Evolutionary conservation across 2,797 vertebrate species (phyloP).

Genomic region (Liparis tanakae): DNA sequence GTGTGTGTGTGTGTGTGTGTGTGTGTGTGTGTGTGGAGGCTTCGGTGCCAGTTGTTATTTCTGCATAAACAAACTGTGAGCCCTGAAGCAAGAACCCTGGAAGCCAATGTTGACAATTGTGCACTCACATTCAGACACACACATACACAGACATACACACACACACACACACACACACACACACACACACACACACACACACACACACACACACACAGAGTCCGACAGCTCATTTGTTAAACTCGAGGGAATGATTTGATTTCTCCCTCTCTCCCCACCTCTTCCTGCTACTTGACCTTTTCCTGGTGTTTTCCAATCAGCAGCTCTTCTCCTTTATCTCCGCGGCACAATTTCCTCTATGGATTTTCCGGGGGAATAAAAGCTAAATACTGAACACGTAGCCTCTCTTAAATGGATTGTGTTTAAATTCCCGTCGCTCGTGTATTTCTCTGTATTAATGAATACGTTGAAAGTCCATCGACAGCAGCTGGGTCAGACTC

Average conservation of each 20-base stretch:
- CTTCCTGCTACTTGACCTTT: conserved; percentile 53
- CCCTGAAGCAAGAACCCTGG: conserved; percentile 30
- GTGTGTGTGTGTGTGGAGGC: conserved; percentile 1
- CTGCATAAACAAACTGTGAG: conserved; percentile 46
- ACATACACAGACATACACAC: conserved; percentile 10
- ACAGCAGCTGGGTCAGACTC: neutral
- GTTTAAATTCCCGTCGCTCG: conserved; percentile 11
- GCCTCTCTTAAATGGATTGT: conserved; percentile 23
- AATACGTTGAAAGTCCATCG: conserved; percentile 14
- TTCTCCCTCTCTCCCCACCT: conserved; percentile 30
- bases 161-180: conserved; percentile 21
- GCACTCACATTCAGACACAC: neutral
- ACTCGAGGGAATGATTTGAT: conserved; percentile 42
- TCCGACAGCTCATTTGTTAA: conserved; percentile 54
- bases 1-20: neutral
- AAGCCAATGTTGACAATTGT: conserved; percentile 14
- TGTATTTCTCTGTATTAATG: neutral
- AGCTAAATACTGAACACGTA: conserved; percentile 11
- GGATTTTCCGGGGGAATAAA: conserved; percentile 31
- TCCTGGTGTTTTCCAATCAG: conserved; percentile 51
- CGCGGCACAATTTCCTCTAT: conserved; percentile 49
- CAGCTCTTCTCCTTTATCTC: conserved; percentile 27
- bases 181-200: conserved; percentile 18
- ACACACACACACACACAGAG: conserved; percentile 8
- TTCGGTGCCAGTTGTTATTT: conserved; percentile 37